Conservation (phyloP, 2,113 vertebrate genomes). For the Felis catus region DNA sequence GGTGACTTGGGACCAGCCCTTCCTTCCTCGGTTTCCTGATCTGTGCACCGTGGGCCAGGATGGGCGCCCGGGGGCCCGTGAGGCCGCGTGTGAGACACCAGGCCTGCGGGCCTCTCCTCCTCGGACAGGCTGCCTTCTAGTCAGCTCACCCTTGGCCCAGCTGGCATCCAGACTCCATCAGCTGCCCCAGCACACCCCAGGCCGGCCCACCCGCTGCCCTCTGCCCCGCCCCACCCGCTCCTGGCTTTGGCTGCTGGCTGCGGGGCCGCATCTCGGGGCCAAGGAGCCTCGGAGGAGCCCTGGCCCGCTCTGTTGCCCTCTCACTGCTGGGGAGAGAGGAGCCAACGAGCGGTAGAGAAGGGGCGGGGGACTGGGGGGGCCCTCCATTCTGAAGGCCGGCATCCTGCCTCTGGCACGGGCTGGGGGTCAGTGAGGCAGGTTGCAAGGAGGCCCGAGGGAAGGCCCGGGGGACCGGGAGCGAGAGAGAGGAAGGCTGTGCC, state of each 20-base stretch:
- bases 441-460: background rate
- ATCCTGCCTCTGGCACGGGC: background rate
- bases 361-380: too few relatives aligned
- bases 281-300: background rate
- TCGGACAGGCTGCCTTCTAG: background rate
- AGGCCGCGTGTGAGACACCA: accelerated
- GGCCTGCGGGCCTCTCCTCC: background rate
- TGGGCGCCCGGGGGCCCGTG: background rate
- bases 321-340: accelerated
- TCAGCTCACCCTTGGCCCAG: constrained; percentile 59
- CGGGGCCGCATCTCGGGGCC: background rate
- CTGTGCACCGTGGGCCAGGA: background rate
- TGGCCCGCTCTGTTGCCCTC: too few relatives aligned
- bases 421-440: background rate
- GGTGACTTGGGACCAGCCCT: background rate
- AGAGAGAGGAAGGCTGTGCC: too few relatives aligned
- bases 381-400: background rate
- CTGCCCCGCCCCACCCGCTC: accelerated
- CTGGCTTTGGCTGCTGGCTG: accelerated
- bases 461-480: background rate
- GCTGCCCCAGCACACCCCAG: background rate
- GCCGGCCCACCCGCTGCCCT: background rate
- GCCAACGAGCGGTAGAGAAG: background rate
- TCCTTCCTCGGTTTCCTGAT: background rate
- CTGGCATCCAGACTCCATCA: background rate